Base-by-base conservation (phyloP, 2,888 invertebrate species). In the Barypeithes pellucidus region DNA sequence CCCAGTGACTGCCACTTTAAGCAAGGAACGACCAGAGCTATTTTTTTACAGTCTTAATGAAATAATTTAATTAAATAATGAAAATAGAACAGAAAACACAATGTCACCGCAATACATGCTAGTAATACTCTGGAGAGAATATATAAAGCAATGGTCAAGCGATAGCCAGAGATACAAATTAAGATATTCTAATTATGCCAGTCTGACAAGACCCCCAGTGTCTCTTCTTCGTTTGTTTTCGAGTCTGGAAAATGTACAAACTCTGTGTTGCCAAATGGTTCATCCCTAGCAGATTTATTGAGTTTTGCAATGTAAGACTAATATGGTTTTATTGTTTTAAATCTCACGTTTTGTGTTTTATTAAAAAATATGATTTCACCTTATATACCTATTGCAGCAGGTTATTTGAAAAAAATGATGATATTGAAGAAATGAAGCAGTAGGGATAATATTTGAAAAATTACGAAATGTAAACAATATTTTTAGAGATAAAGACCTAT, bases 131-230 rank as follows among this genome's bases (percentile, higher is more conserved):
- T 50, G 29, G 14, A 57, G 63, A 57, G 72, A 85, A 85, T 85
- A 84, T 79, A 84, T 85, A 84, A 84, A 80, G 78, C 77, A 80
- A 84, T 85, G 85, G 85, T 85, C 86, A 85, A 84, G 83, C 81
- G 85, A 85, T 85, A 84, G 81, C 67, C 67, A 84, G 82, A 88
- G 90, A 90, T 90, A 89, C 89, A 89, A 90, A 91, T 91, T 91
- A 90, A 91, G 90, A 91, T 91, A 91, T 91, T 91, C 90, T 90
- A 90, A 90, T 90, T 90, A 82, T 78, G 78, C 79, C 33, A 36
- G 60, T 63, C 66, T 45, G 20, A 24, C 62, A 68, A 60, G 65
- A 65, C 61, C 61, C 61, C 63, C 45, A 65, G 65, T 75, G 41
- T 67, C 73, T 73, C 68, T 72, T 72, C 73, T 75, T 77, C 71